Base-by-base conservation (phyloP, 2,888 invertebrate species). In the Agrenia bidenticulata region DNA sequence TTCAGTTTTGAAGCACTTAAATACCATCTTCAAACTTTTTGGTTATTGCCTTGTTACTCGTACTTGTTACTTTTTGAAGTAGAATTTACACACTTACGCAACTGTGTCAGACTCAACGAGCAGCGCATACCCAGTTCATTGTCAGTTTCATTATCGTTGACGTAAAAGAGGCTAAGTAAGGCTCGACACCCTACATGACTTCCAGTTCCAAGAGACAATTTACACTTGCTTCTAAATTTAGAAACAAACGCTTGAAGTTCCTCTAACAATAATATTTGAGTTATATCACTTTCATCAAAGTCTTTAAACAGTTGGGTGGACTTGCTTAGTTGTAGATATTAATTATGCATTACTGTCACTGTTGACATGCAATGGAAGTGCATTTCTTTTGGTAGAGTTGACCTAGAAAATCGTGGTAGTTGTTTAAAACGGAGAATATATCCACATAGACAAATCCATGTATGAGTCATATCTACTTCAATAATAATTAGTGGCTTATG, bases 141-240 rank as follows among this genome's bases (percentile, higher is more conserved):
- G 45, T 45, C 45, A 45, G 45, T 45, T 45, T 45, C 45, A 45
- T 45, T 45, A 45, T 17, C 45, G 15, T 45, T 45, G 19, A 45
- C 45, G 15, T 45, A 15, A 45, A 45, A 4, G 45, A 5, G 45
- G 45, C 45, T 9, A n/a, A 5, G 5, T 15, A 19, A 11, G 45
- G 45, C 19, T 32, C 32, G 32, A 32, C 32, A 32, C 32, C 32
- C 4, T 11, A 11, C 15, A 11, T 45, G 9, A 5, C 5, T 45
- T 45, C 45, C 2, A 45, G 15, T 5, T 17, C 45, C 9, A 39
- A 45, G 19, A 15, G 45, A 45, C 45, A 19, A 45, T 45, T 45
- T 45, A 19, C 45, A 45, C 45, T 45, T 19, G 19, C n/a, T 45
- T 45, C 45, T 19, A 45, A 45, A 45, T 45, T 45, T 45, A 45